Evolutionary conservation across 2,113 vertebrate genomes (phyloP).

Genomic region (Coturnix japonica): DNA sequence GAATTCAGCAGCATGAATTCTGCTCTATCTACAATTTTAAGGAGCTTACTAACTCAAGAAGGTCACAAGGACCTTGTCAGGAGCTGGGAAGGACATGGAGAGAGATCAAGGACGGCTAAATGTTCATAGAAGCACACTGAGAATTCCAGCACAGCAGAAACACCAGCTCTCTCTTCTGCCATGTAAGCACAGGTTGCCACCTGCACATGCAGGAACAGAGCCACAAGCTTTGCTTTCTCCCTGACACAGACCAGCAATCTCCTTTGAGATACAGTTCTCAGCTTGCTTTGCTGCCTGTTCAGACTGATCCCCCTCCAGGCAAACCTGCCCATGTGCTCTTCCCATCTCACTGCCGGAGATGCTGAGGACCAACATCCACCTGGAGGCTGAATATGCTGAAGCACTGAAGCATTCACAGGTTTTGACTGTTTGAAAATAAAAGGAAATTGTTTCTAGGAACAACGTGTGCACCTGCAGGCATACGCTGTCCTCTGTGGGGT

Average conservation of each 20-base stretch:
- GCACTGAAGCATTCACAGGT: background rate
- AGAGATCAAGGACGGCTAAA: background rate
- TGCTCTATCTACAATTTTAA: conserved; percentile 1
- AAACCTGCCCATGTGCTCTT: background rate
- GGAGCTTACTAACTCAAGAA: background rate
- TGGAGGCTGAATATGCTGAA: background rate
- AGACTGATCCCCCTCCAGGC: background rate
- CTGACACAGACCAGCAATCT: background rate
- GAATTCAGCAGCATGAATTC: background rate
- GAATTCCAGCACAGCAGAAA: background rate
- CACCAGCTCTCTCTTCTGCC: accelerated
- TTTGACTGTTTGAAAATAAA: background rate
- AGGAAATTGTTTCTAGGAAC: background rate
- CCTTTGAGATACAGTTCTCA: background rate
- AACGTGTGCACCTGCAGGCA: background rate
- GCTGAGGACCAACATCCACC: background rate
- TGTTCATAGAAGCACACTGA: accelerated
- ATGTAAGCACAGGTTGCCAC: background rate
- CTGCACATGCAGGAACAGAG: background rate
- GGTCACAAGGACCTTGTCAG: background rate
- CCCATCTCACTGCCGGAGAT: background rate
- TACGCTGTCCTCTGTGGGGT: background rate
- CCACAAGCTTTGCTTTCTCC: background rate
- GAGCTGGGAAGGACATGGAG: background rate
- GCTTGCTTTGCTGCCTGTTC: background rate